phyloP scores from a whole-genome alignment of 2,888 invertebrate genomes.

The Drosophila macrospina region DNA sequence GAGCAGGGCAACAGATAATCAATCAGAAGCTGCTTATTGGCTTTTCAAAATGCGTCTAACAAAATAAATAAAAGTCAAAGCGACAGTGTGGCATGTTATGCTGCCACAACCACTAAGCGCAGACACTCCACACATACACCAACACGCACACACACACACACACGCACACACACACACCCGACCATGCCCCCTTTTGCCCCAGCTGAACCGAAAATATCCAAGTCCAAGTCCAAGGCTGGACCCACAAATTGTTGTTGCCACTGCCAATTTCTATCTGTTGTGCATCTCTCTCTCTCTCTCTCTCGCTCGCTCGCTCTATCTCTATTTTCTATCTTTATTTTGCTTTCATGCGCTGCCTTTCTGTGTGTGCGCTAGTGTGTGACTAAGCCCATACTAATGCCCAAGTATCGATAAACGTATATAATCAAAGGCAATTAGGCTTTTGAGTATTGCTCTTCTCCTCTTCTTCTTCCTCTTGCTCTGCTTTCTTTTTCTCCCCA shows the following conservation, averaged over 20 bases:
- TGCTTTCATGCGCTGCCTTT: background rate
- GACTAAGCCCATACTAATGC: slow-evolving; percentile 48
- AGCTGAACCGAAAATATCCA: slow-evolving; percentile 22
- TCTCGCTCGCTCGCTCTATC: slow-evolving; percentile 1
- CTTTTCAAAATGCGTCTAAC: slow-evolving; percentile 76
- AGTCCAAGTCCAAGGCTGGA: slow-evolving; percentile 47
- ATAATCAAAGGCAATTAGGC: slow-evolving; percentile 74
- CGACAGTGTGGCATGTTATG: slow-evolving; percentile 72
- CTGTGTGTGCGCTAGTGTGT: slow-evolving; percentile 30
- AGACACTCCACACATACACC: slow-evolving; percentile 2
- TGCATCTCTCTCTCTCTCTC: slow-evolving; percentile 2
- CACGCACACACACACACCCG: background rate
- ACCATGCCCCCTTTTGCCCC: slow-evolving; percentile 1
- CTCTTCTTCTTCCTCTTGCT: slow-evolving; percentile 7
- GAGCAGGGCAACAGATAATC: slow-evolving; percentile 67
- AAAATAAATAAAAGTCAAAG: slow-evolving; percentile 78
- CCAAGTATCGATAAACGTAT: slow-evolving; percentile 61
- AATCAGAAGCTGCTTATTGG: slow-evolving; percentile 79
- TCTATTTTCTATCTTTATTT: background rate
- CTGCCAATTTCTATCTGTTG: slow-evolving; percentile 45
- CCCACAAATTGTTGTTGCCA: slow-evolving; percentile 44
- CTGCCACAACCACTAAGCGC: slow-evolving; percentile 33
- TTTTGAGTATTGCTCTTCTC: slow-evolving; percentile 42
- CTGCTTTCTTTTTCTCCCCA: background rate
- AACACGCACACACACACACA: background rate